These are phyloP conservation scores for Digitonthophagus gazella DNA, from an alignment of 2,888 invertebrate genomes.

Conservation along the genomic window DNA sequence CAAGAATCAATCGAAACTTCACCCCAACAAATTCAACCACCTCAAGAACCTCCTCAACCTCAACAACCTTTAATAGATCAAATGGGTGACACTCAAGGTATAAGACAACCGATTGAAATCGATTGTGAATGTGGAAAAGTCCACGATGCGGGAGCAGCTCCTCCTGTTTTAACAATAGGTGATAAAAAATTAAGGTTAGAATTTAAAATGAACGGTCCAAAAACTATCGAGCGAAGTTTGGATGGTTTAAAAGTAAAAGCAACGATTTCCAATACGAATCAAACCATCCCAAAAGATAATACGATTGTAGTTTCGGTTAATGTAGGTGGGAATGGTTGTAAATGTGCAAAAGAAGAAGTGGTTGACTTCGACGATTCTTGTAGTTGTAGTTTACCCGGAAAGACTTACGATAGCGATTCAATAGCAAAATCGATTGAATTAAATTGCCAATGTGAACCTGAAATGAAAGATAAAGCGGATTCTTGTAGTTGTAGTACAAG, in stretches of 20 bases:
- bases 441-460: too few relatives aligned
- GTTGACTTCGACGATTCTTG: neutral
- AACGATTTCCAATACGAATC: neutral
- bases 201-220: constrained; percentile 19
- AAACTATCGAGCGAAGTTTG: constrained; percentile 23
- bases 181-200: constrained; percentile 24
- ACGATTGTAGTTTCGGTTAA: neutral
- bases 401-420: neutral
- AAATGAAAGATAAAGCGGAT: too few relatives aligned
- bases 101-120: constrained; percentile 30
- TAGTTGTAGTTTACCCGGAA: neutral
- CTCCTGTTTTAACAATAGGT: constrained; percentile 33
- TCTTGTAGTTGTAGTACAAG: too few relatives aligned
- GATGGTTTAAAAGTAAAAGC: constrained; percentile 22
- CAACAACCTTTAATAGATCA: neutral
- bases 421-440: neutral
- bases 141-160: constrained; percentile 37
- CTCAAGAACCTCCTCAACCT: neutral
- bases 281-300: neutral
- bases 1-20: constrained; percentile 13
- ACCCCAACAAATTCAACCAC: neutral
- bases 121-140: constrained; percentile 37
- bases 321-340: neutral
- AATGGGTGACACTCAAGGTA: constrained; percentile 33
- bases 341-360: constrained; percentile 3